Percentiles rank a stretch among this genome's conserved stretches.
These are phyloP conservation scores for Channa maculata DNA, from an alignment of 2,113 vertebrate genomes.

Conservation along the genomic window DNA sequence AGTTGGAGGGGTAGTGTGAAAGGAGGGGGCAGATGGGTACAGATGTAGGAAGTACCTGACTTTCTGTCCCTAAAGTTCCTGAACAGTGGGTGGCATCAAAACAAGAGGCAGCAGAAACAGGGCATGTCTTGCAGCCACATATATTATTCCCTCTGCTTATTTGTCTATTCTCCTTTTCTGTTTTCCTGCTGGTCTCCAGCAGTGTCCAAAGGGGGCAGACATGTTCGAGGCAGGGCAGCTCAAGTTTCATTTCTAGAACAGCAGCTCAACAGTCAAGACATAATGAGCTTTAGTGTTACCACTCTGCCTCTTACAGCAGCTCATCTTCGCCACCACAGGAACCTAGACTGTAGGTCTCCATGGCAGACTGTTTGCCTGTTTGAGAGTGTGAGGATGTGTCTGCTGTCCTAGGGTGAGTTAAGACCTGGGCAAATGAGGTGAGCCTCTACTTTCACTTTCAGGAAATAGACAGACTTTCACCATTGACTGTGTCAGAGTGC, in stretches of 20 bases:
- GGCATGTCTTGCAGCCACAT: slow-evolving; percentile 56
- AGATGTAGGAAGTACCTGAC: slow-evolving; percentile 59
- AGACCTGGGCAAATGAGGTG: slow-evolving; percentile 71
- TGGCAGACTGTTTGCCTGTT: slow-evolving; percentile 64
- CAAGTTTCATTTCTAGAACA: slow-evolving; percentile 69
- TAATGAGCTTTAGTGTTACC: slow-evolving; percentile 77
- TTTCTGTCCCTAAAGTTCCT: slow-evolving; percentile 59
- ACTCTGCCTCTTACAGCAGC: slow-evolving; percentile 71
- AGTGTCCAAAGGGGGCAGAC: slow-evolving; percentile 61
- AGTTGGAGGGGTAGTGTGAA: slow-evolving; percentile 37
- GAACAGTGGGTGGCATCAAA: slow-evolving; percentile 78
- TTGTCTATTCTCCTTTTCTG: slow-evolving; percentile 34
- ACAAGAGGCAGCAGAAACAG: slow-evolving; percentile 70
- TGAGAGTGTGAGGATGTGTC: slow-evolving; percentile 57
- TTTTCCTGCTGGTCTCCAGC: slow-evolving; percentile 63
- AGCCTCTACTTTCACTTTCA: slow-evolving; percentile 59
- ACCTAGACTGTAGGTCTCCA: slow-evolving; percentile 58
- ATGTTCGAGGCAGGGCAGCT: slow-evolving; percentile 52
- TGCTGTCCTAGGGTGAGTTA: slow-evolving; percentile 64
- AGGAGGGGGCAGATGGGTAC: slow-evolving; percentile 57
- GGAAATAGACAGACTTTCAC: slow-evolving; percentile 54
- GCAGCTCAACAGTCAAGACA: slow-evolving; percentile 66
- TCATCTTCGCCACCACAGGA: slow-evolving; percentile 75
- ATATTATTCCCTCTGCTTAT: slow-evolving; percentile 45
- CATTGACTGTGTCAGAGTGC: slow-evolving; percentile 29